phyloP scores from a whole-genome alignment of 2,113 vertebrate species.

The Rhagologus leucostigma region DNA sequence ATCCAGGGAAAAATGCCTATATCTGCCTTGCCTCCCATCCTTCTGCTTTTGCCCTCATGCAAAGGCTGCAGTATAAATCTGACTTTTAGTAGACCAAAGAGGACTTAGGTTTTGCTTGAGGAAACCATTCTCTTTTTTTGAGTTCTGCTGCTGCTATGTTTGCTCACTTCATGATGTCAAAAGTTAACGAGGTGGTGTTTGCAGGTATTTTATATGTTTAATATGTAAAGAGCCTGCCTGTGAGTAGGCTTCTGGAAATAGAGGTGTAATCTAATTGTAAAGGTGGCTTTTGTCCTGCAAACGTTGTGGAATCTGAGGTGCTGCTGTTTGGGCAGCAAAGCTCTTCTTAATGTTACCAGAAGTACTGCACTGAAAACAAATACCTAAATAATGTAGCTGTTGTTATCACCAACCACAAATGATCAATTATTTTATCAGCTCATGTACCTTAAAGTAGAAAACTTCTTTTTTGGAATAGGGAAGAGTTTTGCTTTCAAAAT shows the following conservation, averaged over 20 bases:
- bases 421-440: background rate
- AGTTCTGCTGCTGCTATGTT: background rate
- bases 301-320: background rate
- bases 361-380: background rate
- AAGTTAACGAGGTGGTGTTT: background rate
- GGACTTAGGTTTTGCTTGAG: background rate
- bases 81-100: background rate
- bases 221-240: background rate
- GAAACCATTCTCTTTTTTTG: background rate
- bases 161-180: background rate
- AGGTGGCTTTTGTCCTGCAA: background rate
- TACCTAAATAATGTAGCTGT: background rate
- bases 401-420: background rate
- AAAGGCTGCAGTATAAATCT: background rate
- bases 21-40: background rate
- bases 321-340: background rate
- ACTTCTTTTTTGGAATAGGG: constrained; percentile 6
- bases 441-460: background rate
- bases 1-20: background rate
- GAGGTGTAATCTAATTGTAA: background rate
- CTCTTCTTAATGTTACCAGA: background rate
- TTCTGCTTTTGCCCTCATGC: background rate
- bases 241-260: background rate
- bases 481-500: constrained; percentile 45
- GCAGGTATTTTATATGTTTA: background rate